These are phyloP conservation scores for Dendroctonus valens DNA, from an alignment of 1,140 invertebrate genomes.

Conservation along the genomic window DNA sequence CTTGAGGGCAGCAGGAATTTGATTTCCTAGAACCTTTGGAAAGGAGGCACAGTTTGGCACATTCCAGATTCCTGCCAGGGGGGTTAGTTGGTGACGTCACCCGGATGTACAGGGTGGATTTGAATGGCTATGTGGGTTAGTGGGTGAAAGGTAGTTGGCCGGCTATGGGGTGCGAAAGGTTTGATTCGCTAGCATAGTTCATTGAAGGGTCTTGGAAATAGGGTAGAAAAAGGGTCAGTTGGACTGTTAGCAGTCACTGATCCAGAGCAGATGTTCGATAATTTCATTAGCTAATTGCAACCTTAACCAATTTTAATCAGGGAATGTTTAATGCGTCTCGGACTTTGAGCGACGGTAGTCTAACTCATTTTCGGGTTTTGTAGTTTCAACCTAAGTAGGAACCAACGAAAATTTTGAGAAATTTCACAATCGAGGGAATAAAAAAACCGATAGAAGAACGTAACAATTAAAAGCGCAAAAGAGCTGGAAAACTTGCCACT, in stretches of 20 bases:
- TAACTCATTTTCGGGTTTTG: neutral
- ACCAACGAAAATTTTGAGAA: too few relatives aligned
- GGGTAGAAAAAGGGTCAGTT: too few relatives aligned
- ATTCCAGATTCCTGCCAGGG: neutral
- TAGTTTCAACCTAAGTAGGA: neutral
- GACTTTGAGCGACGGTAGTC: neutral
- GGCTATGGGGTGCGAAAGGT: constrained; percentile 5
- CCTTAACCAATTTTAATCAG: too few relatives aligned
- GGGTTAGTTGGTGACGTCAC: constrained; percentile 23
- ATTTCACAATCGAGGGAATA: too few relatives aligned
- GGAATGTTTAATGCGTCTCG: neutral
- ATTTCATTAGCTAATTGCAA: neutral
- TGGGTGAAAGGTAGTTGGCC: constrained; percentile 18
- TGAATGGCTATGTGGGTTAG: constrained; percentile 13
- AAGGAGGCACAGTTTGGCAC: too few relatives aligned
- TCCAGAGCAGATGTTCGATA: neutral
- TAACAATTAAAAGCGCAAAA: too few relatives aligned
- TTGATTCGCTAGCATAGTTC: neutral
- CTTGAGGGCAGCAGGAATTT: too few relatives aligned
- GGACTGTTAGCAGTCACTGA: too few relatives aligned
- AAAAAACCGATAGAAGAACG: too few relatives aligned
- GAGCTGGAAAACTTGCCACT: neutral
- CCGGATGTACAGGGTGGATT: constrained; percentile 13
- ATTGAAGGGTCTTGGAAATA: neutral
- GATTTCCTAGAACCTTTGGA: too few relatives aligned